Conservation (phyloP, 1,140 invertebrate species). For the Thereuonema tuberculata region DNA sequence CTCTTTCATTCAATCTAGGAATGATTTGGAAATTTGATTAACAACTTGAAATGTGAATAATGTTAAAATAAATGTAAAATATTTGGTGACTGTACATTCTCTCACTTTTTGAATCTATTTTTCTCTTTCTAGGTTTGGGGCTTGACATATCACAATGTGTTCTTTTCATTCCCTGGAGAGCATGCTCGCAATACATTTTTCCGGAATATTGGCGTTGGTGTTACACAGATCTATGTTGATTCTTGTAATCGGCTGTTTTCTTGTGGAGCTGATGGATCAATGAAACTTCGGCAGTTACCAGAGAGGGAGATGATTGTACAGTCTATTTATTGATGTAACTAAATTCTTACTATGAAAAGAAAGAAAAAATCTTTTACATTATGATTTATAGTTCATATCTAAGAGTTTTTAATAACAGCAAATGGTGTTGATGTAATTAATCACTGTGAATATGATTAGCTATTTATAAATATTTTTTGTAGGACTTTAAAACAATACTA, state of each 20-base stretch:
- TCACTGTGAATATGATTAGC: no score
- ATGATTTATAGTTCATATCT: no score
- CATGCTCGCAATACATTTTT: slow-evolving; percentile 54
- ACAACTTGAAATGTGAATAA: no score
- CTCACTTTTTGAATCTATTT: background rate
- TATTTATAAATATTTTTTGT: no score
- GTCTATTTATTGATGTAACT: slow-evolving; percentile 9
- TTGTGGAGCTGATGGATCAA: slow-evolving; percentile 94
- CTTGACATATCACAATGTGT: slow-evolving; percentile 62
- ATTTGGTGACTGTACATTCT: no score
- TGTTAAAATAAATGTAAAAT: no score
- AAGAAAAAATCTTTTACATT: no score
- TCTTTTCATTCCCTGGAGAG: slow-evolving; percentile 80
- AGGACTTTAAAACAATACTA: no score
- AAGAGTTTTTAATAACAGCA: no score
- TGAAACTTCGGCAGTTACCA: slow-evolving; percentile 87
- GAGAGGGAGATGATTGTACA: slow-evolving; percentile 37
- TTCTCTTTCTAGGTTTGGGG: slow-evolving; percentile 69
- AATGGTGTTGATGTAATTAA: no score
- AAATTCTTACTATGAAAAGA: background rate
- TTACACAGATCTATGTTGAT: slow-evolving; percentile 87
- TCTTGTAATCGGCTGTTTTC: slow-evolving; percentile 76
- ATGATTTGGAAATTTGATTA: no score
- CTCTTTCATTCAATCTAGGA: no score
- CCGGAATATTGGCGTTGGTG: slow-evolving; percentile 89